Conservation (phyloP, 2,888 invertebrate species). For the Leptopilina syphax region DNA sequence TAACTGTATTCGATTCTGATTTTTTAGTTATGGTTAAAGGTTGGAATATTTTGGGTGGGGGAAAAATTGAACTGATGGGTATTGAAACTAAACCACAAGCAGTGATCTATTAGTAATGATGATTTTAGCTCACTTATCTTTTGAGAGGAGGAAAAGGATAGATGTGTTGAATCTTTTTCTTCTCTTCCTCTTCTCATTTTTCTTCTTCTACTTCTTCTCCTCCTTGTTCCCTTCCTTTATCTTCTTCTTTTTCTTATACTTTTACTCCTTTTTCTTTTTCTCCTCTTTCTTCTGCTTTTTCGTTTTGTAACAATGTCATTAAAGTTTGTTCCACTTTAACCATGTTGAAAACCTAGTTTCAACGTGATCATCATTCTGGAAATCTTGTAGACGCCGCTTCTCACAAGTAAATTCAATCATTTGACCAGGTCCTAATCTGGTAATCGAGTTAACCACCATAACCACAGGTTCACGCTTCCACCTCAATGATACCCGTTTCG, state of each 20-base stretch:
- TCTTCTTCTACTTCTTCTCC: no score
- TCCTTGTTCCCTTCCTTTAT: no score
- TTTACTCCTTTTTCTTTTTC: no score
- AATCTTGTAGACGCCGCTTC: not conserved
- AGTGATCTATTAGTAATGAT: not conserved
- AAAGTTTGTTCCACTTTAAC: not conserved
- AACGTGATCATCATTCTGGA: not conserved
- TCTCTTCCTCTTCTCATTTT: no score
- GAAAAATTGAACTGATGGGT: no score
- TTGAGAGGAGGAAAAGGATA: not conserved
- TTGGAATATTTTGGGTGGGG: not conserved
- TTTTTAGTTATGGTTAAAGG: not conserved
- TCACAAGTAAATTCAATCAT: not conserved
- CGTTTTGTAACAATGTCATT: constrained; percentile 23
- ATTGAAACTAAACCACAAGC: not conserved
- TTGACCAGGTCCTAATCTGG: constrained; percentile 34
- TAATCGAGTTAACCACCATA: constrained; percentile 54
- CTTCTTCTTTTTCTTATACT: no score
- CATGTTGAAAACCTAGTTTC: constrained; percentile 15
- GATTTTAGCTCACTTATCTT: constrained; percentile 16
- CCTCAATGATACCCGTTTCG: constrained; percentile 17
- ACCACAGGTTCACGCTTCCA: constrained; percentile 24
- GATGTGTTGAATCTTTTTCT: no score
- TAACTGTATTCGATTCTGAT: not conserved
- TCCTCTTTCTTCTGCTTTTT: no score